These are phyloP conservation scores for Drosophila grimshawi DNA, from an alignment of 1,140 invertebrate genomes.

Conservation along the genomic window DNA sequence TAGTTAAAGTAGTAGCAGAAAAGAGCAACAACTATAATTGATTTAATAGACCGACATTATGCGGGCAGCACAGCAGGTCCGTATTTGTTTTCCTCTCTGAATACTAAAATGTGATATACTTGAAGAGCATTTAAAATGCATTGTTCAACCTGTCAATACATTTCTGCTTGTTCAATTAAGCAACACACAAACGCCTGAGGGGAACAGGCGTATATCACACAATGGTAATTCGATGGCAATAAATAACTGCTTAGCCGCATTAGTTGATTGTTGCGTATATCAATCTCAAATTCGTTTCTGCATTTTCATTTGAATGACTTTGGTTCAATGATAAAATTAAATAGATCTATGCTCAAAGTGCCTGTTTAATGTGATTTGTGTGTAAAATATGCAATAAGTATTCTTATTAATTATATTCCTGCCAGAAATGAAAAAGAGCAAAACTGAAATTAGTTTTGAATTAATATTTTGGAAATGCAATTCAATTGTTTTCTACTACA, in stretches of 20 bases:
- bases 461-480: no score
- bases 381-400: no score
- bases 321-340: neutral
- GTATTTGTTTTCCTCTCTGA: conserved; percentile 9
- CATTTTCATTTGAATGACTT: conserved; percentile 12
- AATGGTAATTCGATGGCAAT: conserved; percentile 15
- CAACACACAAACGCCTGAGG: neutral
- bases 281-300: conserved; percentile 7
- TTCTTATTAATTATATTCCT: no score
- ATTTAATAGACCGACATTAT: conserved; percentile 74
- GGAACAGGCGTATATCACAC: neutral
- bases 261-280: conserved; percentile 31
- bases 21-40: conserved; percentile 75
- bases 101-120: conserved; percentile 29
- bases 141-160: conserved; percentile 47
- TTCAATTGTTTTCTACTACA: no score
- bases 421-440: no score
- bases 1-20: conserved; percentile 71
- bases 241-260: conserved; percentile 34
- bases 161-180: conserved; percentile 25
- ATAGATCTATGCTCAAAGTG: no score
- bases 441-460: no score
- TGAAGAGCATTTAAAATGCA: conserved; percentile 32
- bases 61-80: conserved; percentile 23
- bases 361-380: no score